These are phyloP conservation scores for Chironomus tentans DNA, from an alignment of 2,888 invertebrate species.

Conservation along the genomic window DNA sequence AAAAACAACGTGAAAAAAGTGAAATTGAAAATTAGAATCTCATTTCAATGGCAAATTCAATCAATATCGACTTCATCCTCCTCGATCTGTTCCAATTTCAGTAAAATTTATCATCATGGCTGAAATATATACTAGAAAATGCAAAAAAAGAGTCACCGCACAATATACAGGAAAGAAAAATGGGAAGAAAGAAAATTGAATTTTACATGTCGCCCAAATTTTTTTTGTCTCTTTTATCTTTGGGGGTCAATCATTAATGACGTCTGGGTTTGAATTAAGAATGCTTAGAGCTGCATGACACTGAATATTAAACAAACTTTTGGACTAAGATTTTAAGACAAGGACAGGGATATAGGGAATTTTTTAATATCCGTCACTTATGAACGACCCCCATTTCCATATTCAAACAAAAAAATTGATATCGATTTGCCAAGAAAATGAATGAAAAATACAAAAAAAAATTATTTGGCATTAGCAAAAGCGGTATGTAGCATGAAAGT, in stretches of 20 bases:
- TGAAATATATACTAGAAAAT: too few relatives aligned
- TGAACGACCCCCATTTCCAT: background rate
- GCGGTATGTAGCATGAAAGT: background rate
- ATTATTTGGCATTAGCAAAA: background rate
- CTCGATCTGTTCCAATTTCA: background rate
- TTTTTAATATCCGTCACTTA: background rate
- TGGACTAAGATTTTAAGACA: too few relatives aligned
- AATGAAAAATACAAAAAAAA: background rate
- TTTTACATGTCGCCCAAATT: background rate
- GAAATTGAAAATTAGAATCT: background rate
- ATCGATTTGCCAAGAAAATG: background rate
- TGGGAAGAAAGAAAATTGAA: background rate
- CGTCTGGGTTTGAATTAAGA: background rate
- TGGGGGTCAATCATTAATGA: too few relatives aligned
- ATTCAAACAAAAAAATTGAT: background rate
- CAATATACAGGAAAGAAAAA: background rate
- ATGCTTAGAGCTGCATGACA: too few relatives aligned
- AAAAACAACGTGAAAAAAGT: background rate
- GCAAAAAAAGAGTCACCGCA: too few relatives aligned
- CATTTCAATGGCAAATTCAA: conserved; percentile 7
- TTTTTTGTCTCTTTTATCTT: background rate
- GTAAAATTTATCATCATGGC: background rate
- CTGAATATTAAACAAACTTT: too few relatives aligned
- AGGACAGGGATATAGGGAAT: too few relatives aligned
- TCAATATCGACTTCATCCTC: background rate